Percentiles rank a stretch among this genome's conserved stretches.
Evolutionary conservation across 2,888 invertebrate genomes (phyloP).

Genomic region (Melipona bicolor): DNA sequence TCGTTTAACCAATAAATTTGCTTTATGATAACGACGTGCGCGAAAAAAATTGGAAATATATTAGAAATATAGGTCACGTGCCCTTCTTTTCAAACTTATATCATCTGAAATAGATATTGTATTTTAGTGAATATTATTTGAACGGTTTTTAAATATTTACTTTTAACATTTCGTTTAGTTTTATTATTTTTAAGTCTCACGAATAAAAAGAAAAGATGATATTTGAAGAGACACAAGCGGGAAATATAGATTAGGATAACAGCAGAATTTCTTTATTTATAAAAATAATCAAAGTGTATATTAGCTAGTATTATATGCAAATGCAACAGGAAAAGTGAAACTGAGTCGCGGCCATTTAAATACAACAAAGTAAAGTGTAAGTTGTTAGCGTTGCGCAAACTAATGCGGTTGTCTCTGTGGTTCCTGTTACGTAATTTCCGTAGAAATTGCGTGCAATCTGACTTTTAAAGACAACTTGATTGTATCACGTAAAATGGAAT

Average conservation of each 20-base stretch:
- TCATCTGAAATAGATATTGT: not conserved
- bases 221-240: not conserved
- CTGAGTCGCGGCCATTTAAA: conserved; percentile 2
- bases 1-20: not conserved
- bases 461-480: conserved; percentile 28
- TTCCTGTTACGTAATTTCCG: conserved; percentile 44
- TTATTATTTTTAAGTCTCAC: not conserved
- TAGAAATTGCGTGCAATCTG: conserved; percentile 33
- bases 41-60: not conserved
- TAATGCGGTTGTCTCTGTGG: conserved; percentile 41
- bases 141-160: not conserved
- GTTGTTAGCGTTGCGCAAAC: conserved; percentile 24
- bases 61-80: not conserved
- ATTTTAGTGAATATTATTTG: not conserved
- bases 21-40: not conserved
- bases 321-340: not conserved
- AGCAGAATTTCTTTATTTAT: not conserved
- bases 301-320: not conserved
- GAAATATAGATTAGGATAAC: not conserved
- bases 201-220: not conserved
- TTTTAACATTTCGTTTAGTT: not conserved
- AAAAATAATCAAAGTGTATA: not conserved
- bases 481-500: conserved; percentile 13
- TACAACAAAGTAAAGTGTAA: conserved; percentile 2
- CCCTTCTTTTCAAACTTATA: not conserved